These are phyloP conservation scores for Gyps fulvus DNA, from an alignment of 2,113 vertebrate genomes.

Conservation along the genomic window DNA sequence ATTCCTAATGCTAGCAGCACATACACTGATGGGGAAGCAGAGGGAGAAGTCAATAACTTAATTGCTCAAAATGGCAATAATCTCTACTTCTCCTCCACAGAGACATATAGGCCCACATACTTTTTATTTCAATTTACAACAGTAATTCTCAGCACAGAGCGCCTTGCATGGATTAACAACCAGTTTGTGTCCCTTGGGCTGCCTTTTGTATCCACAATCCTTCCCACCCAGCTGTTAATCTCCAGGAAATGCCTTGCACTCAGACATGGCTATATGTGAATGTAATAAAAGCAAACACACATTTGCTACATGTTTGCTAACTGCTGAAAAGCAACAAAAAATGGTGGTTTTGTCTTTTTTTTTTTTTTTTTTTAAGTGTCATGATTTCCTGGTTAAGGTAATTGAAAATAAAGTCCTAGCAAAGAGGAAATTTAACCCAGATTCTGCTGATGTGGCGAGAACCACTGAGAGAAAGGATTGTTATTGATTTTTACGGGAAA, in stretches of 20 bases:
- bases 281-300: neutral
- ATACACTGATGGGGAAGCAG: neutral
- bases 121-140: neutral
- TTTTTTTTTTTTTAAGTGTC: neutral
- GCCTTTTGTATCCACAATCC: neutral
- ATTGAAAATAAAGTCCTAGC: neutral
- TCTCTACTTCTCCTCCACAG: neutral
- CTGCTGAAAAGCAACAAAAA: neutral
- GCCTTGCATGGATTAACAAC: neutral
- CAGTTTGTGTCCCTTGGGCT: neutral
- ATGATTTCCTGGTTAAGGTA: neutral
- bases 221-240: neutral
- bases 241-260: neutral
- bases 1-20: neutral
- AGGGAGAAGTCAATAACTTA: neutral
- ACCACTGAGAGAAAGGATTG: neutral
- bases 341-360: neutral
- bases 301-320: neutral
- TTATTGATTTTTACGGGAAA: neutral
- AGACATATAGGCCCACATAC: fast-evolving
- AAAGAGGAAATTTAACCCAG: neutral
- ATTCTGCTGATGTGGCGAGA: neutral
- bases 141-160: neutral
- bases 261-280: neutral
- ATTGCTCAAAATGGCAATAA: neutral